These are phyloP conservation scores for Myrmecobius fasciatus DNA, from an alignment of 2,113 vertebrate genomes.

Conservation along the genomic window DNA sequence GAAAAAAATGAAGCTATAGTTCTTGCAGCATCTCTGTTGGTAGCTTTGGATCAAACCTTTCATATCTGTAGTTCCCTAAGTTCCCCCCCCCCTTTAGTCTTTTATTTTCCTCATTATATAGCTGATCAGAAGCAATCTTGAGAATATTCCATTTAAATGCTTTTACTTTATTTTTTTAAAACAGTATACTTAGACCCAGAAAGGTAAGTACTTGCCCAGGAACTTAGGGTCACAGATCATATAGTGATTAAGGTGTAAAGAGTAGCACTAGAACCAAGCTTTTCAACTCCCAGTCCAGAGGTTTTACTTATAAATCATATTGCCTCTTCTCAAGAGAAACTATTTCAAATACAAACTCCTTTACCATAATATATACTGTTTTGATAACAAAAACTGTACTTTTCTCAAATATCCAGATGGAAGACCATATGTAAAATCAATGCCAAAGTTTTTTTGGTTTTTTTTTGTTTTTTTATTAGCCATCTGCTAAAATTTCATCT, in stretches of 20 bases:
- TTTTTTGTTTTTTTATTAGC: slow-evolving; percentile 82
- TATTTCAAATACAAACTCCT: slow-evolving; percentile 81
- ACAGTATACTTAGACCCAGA: not conserved
- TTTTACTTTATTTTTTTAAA: no score
- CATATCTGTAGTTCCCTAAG: slow-evolving; percentile 23
- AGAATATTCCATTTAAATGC: not conserved
- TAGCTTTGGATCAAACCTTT: slow-evolving; percentile 40
- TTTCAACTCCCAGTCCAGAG: not conserved
- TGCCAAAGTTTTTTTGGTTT: slow-evolving; percentile 79
- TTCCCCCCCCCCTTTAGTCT: slow-evolving; percentile 29
- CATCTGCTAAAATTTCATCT: slow-evolving; percentile 83
- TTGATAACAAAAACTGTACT: slow-evolving; percentile 85
- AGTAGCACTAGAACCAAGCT: not conserved
- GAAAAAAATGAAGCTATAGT: slow-evolving; percentile 33
- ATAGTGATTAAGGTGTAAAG: not conserved
- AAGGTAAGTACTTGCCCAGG: not conserved
- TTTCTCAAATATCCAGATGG: slow-evolving; percentile 88
- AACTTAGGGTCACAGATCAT: not conserved
- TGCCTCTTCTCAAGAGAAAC: not conserved
- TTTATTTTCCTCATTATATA: not conserved
- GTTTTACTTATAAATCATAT: not conserved
- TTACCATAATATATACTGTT: slow-evolving; percentile 84
- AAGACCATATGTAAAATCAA: slow-evolving; percentile 86
- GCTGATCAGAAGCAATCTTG: not conserved
- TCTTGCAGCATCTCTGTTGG: slow-evolving; percentile 17